Evolutionary conservation across 2,888 invertebrate species (phyloP).

Genomic region (Alviniconcha strummeri): DNA sequence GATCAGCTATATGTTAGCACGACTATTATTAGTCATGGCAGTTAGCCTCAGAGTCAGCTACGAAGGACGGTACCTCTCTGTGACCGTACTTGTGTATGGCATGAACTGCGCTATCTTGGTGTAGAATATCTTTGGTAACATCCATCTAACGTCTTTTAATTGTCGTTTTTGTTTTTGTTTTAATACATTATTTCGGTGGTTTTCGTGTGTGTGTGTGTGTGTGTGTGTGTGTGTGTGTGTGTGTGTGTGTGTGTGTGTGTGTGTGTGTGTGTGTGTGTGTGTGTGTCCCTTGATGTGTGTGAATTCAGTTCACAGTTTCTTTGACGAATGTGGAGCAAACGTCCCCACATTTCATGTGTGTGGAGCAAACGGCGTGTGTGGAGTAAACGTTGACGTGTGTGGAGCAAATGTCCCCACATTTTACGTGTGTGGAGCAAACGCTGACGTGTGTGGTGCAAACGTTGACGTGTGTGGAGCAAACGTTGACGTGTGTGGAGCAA

Average conservation of each 20-base stretch:
- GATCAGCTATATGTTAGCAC: no score
- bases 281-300: background rate
- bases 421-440: background rate
- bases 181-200: background rate
- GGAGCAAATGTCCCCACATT: no score
- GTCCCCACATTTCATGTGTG: no score
- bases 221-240: background rate
- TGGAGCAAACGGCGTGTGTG: background rate
- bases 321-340: background rate
- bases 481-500: background rate
- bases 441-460: background rate
- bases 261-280: background rate
- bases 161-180: background rate
- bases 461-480: background rate
- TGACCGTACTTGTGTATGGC: background rate
- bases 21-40: background rate
- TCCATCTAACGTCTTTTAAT: background rate
- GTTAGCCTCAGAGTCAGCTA: background rate
- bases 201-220: background rate
- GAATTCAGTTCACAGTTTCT: background rate
- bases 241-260: background rate
- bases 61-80: background rate
- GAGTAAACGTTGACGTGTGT: background rate
- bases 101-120: background rate
- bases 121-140: background rate